These are phyloP conservation scores for Cromileptes altivelis DNA, from an alignment of 2,113 vertebrate species.

Conservation along the genomic window DNA sequence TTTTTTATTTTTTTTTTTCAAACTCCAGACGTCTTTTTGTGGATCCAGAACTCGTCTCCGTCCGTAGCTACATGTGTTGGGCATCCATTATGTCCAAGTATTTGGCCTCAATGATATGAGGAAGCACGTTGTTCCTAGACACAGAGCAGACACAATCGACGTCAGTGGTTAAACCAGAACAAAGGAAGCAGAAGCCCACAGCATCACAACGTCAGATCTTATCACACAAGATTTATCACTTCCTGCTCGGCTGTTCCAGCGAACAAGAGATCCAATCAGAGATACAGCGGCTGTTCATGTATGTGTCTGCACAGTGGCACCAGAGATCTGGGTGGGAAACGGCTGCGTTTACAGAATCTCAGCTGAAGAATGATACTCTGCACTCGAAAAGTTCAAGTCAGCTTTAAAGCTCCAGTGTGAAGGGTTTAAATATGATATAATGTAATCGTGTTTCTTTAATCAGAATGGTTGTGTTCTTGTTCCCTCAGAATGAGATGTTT, in stretches of 20 bases:
- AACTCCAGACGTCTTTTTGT: slow-evolving; percentile 28
- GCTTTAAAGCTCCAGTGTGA: too few species aligned
- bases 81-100: slow-evolving; percentile 98
- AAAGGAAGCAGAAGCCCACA: not conserved
- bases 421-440: too few species aligned
- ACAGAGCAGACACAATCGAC: slow-evolving; percentile 42
- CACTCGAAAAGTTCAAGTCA: not conserved
- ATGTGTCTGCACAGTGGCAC: not conserved
- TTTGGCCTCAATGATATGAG: slow-evolving; percentile 96
- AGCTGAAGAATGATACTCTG: not conserved
- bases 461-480: too few species aligned
- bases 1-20: slow-evolving; percentile 23
- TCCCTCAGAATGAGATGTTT: too few species aligned
- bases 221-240: slow-evolving; percentile 12
- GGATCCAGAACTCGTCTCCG: slow-evolving; percentile 40
- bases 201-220: slow-evolving; percentile 22
- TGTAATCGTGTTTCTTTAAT: too few species aligned
- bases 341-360: not conserved
- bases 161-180: slow-evolving; percentile 9
- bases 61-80: slow-evolving; percentile 88
- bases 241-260: not conserved
- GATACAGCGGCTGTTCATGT: not conserved
- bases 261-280: slow-evolving; percentile 19
- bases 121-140: slow-evolving; percentile 93
- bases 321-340: not conserved